phyloP scores from a whole-genome alignment of 1,140 invertebrate species.

The Stegodyphus mimosarum region DNA sequence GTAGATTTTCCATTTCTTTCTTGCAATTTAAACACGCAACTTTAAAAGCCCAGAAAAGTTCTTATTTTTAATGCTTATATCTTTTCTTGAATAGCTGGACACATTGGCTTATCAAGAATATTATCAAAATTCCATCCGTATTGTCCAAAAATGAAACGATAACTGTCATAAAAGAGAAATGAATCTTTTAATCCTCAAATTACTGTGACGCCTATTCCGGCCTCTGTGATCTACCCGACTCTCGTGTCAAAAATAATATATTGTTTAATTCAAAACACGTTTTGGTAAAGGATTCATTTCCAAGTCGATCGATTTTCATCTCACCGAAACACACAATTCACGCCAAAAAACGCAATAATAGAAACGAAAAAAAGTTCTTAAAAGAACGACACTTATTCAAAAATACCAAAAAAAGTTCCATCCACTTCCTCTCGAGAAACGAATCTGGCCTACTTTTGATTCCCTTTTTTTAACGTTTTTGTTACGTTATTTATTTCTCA shows the following conservation, averaged over 20 bases:
- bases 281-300: constrained; percentile 23
- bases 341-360: constrained; percentile 44
- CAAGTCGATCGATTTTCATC: constrained; percentile 4
- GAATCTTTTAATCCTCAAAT: not conserved
- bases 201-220: not conserved
- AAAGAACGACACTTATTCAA: constrained; percentile 47
- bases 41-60: too few relatives aligned
- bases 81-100: not conserved
- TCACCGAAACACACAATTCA: constrained; percentile 33
- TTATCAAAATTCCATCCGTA: not conserved
- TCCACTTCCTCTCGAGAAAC: constrained; percentile 37
- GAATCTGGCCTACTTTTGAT: constrained; percentile 53
- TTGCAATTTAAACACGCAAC: too few relatives aligned
- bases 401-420: constrained; percentile 24
- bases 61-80: too few relatives aligned
- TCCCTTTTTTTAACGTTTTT: constrained; percentile 18
- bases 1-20: too few relatives aligned
- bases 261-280: constrained; percentile 44
- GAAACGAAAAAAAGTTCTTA: constrained; percentile 19
- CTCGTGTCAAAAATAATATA: not conserved
- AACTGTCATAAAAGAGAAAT: not conserved
- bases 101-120: not conserved
- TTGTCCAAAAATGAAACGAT: not conserved
- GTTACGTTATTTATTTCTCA: constrained; percentile 44
- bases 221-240: not conserved